A percentile compares a stretch with the other conserved stretches of the same genome.
phyloP scores from a whole-genome alignment of 2,888 invertebrate species.

The Cinara cedri region DNA sequence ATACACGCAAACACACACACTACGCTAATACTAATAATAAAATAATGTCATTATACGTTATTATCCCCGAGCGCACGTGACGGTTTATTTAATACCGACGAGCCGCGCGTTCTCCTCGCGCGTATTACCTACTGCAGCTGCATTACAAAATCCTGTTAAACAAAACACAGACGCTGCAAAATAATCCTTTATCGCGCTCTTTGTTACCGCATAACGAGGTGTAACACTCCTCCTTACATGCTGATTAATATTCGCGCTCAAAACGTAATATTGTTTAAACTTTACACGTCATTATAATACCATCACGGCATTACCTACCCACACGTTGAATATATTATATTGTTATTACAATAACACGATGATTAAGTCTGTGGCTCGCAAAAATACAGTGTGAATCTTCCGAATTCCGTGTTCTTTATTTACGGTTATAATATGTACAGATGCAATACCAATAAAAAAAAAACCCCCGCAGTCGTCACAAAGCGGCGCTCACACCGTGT shows the following conservation, averaged over 20 bases:
- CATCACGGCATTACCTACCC: too few relatives aligned
- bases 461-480: too few relatives aligned
- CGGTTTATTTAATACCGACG: constrained; percentile 20
- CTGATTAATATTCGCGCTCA: constrained; percentile 19
- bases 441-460: too few relatives aligned
- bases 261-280: constrained; percentile 24
- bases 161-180: not conserved
- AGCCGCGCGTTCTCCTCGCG: not conserved
- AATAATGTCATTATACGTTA: constrained; percentile 24
- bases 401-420: too few relatives aligned
- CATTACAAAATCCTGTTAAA: constrained; percentile 19
- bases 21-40: constrained; percentile 13
- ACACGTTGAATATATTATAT: too few relatives aligned
- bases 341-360: too few relatives aligned
- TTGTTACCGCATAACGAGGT: not conserved
- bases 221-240: not conserved
- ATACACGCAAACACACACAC: not conserved
- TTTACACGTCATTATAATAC: not conserved
- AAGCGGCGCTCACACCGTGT: too few relatives aligned
- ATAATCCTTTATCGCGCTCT: not conserved
- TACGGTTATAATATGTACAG: too few relatives aligned
- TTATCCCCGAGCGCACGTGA: constrained; percentile 7
- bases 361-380: too few relatives aligned
- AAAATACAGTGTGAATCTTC: too few relatives aligned
- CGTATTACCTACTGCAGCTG: too few relatives aligned